phyloP scores from a whole-genome alignment of 2,113 vertebrate genomes.

The Planiliza haematocheilus region DNA sequence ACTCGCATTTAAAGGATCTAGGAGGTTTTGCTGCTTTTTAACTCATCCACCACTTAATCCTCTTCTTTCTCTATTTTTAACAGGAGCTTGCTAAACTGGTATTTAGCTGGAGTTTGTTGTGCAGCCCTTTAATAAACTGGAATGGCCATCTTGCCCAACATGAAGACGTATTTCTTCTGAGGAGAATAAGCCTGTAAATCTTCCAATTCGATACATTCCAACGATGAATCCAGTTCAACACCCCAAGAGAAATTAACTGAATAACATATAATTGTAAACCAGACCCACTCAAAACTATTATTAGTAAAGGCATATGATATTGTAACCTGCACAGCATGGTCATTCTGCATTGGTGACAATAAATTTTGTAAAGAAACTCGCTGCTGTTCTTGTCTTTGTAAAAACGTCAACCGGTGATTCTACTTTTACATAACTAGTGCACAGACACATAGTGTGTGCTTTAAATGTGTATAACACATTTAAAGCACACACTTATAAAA shows the following conservation, averaged over 20 bases:
- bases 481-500: background rate
- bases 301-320: background rate
- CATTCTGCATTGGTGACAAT: slow-evolving; percentile 57
- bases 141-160: background rate
- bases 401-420: background rate
- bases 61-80: slow-evolving; percentile 12
- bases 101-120: background rate
- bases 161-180: slow-evolving; percentile 5
- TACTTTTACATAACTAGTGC: background rate
- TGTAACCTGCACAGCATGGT: slow-evolving; percentile 10
- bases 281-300: slow-evolving; percentile 12
- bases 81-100: slow-evolving; percentile 74
- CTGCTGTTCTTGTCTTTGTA: slow-evolving; percentile 24
- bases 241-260: background rate
- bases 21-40: background rate
- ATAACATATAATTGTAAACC: background rate
- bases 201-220: slow-evolving; percentile 6
- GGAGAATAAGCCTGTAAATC: slow-evolving; percentile 20
- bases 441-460: background rate
- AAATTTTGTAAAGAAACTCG: slow-evolving; percentile 68
- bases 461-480: background rate
- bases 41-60: background rate
- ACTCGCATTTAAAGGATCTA: too few relatives aligned
- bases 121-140: slow-evolving; percentile 9
- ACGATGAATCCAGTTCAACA: background rate